phyloP scores from a whole-genome alignment of 1,140 invertebrate genomes.

The Drosophila saltans region DNA sequence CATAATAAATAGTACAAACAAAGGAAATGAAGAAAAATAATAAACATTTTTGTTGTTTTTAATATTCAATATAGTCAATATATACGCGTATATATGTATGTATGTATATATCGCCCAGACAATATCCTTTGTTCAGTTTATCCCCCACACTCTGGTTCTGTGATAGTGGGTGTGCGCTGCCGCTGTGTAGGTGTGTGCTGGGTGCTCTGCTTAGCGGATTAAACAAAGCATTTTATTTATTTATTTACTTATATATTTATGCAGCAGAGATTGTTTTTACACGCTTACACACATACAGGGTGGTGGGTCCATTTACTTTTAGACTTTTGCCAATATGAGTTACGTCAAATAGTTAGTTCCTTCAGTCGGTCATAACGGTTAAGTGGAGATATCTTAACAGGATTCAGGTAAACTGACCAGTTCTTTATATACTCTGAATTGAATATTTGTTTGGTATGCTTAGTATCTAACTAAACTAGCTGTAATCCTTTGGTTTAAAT shows the following conservation, averaged over 20 bases:
- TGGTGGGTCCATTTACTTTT: neutral
- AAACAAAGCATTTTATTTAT: slow-evolving; percentile 71
- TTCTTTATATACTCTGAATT: no score
- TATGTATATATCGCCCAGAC: slow-evolving; percentile 41
- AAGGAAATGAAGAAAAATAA: slow-evolving; percentile 59
- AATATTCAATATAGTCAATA: slow-evolving; percentile 40
- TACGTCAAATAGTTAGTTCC: neutral
- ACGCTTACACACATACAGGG: neutral
- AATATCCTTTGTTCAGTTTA: slow-evolving; percentile 42
- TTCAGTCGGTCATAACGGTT: no score
- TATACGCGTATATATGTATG: slow-evolving; percentile 12
- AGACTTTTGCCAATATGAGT: neutral
- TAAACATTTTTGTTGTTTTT: slow-evolving; percentile 55
- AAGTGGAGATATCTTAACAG: no score
- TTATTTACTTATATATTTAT: slow-evolving; percentile 44
- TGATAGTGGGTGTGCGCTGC: neutral
- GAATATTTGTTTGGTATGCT: no score
- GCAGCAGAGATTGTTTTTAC: neutral
- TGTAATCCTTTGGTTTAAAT: no score
- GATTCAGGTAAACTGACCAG: no score
- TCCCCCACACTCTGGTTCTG: neutral
- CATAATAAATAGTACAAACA: slow-evolving; percentile 43
- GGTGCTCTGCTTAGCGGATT: slow-evolving; percentile 68
- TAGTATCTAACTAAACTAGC: no score
- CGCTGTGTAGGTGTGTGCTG: slow-evolving; percentile 30